Conservation (phyloP, 2,113 vertebrate genomes). For the Dasyornis broadbenti region DNA sequence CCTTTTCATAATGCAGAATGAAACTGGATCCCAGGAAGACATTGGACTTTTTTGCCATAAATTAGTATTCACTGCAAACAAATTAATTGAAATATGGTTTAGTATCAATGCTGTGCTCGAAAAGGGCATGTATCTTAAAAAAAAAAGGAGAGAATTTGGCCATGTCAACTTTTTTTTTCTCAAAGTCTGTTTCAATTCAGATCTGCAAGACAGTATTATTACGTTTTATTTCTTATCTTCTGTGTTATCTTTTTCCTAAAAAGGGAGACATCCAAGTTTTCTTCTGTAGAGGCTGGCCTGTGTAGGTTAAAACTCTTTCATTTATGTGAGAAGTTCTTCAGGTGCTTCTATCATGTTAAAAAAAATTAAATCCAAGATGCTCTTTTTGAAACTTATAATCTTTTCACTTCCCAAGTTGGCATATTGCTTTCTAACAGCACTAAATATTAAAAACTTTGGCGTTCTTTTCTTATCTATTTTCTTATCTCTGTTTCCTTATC, state of each 20-base stretch:
- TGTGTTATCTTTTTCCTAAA: background rate
- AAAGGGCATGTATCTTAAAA: background rate
- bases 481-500: slow-evolving; percentile 40
- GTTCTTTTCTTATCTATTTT: slow-evolving; percentile 26
- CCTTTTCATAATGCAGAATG: background rate
- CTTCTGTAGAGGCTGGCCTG: background rate
- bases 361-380: background rate
- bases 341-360: background rate
- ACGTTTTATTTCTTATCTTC: background rate
- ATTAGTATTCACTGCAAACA: background rate
- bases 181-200: background rate
- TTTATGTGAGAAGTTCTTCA: background rate
- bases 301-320: background rate
- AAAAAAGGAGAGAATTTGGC: background rate
- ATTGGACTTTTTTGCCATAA: background rate
- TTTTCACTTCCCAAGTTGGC: background rate
- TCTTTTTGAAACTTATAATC: background rate
- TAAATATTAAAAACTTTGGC: background rate
- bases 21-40: background rate
- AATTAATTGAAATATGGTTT: background rate
- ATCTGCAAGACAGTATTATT: background rate
- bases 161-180: background rate
- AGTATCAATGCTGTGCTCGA: background rate
- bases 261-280: background rate
- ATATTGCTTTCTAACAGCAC: slow-evolving; percentile 4